Evolutionary conservation across 2,888 invertebrate species (phyloP).

Genomic region (Drosophila imparisetae): DNA sequence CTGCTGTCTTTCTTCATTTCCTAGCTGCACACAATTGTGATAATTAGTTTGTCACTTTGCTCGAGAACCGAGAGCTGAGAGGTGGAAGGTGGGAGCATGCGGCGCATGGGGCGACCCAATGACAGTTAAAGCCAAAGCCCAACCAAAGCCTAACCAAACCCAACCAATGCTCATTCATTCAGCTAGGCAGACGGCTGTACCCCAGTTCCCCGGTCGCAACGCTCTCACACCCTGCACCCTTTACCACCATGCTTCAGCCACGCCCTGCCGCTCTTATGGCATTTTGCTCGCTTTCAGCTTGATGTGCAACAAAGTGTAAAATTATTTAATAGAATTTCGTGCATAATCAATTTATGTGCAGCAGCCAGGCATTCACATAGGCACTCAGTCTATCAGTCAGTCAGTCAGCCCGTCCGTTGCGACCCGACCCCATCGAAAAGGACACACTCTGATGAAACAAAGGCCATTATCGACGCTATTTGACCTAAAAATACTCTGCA

Average conservation of each 20-base stretch:
- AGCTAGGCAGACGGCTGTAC: slow-evolving; percentile 44
- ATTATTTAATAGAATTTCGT: slow-evolving; percentile 81
- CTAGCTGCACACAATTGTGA: slow-evolving; percentile 79
- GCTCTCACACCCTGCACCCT: background rate
- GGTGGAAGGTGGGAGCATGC: slow-evolving; percentile 20
- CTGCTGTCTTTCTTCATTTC: slow-evolving; percentile 80
- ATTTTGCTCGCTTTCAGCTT: slow-evolving; percentile 75
- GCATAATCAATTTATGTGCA: slow-evolving; percentile 82
- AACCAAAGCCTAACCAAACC: slow-evolving; percentile 47
- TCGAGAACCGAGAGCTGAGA: slow-evolving; percentile 26
- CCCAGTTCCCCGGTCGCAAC: slow-evolving; percentile 11
- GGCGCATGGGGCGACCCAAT: slow-evolving; percentile 22
- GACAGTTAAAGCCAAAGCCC: slow-evolving; percentile 20
- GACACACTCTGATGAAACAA: slow-evolving; percentile 52
- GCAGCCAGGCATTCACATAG: slow-evolving; percentile 63
- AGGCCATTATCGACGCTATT: slow-evolving; percentile 24
- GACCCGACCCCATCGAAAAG: slow-evolving; percentile 46
- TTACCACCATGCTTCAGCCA: slow-evolving; percentile 17
- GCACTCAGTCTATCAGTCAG: slow-evolving; percentile 29
- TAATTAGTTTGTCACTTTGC: slow-evolving; percentile 80
- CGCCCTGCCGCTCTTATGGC: slow-evolving; percentile 65
- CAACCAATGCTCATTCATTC: slow-evolving; percentile 70
- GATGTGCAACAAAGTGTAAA: slow-evolving; percentile 81
- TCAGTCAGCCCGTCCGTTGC: slow-evolving; percentile 11
- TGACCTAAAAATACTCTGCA: slow-evolving; percentile 32